A percentile compares a stretch with the other conserved stretches of the same genome.
phyloP scores from a whole-genome alignment of 2,113 vertebrate genomes.

The Tachysurus vachellii region DNA sequence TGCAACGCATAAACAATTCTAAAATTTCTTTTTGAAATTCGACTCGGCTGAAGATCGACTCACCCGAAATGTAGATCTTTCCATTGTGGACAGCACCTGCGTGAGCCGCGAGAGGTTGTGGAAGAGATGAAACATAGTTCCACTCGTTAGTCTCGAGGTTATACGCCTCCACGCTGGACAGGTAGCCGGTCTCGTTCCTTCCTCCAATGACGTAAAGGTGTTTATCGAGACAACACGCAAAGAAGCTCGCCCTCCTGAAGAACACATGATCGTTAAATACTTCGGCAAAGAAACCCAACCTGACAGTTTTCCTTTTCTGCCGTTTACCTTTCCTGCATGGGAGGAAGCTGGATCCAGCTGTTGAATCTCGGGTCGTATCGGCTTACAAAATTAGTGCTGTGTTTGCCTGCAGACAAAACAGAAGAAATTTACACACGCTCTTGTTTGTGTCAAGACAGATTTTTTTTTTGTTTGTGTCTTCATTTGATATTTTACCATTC shows the following conservation, averaged over 20 bases:
- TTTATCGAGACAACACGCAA: slow-evolving; percentile 94
- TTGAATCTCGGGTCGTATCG: slow-evolving; percentile 99
- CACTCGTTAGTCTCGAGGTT: slow-evolving; percentile 97
- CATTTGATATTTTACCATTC: slow-evolving; percentile 79
- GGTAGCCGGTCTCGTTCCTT: slow-evolving; percentile 93
- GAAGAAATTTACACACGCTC: background rate
- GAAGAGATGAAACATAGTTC: slow-evolving; percentile 93
- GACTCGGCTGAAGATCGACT: slow-evolving; percentile 48
- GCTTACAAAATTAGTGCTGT: slow-evolving; percentile 99
- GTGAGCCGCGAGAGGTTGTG: slow-evolving; percentile 92
- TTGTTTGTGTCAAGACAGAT: background rate
- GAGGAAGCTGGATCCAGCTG: slow-evolving; percentile 98
- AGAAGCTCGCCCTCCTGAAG: slow-evolving; percentile 97
- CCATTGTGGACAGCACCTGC: slow-evolving; percentile 96
- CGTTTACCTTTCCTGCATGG: slow-evolving; percentile 96
- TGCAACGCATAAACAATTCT: background rate
- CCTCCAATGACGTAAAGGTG: slow-evolving; percentile 96
- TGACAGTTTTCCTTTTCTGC: slow-evolving; percentile 4
- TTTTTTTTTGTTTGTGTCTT: background rate
- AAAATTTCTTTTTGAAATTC: background rate
- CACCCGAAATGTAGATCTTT: slow-evolving; percentile 98
- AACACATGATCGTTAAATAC: slow-evolving; percentile 41
- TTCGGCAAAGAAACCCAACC: background rate
- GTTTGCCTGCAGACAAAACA: slow-evolving; percentile 82
- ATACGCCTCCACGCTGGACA: slow-evolving; percentile 97